Evolutionary conservation across 2,888 invertebrate species (phyloP).

Genomic region (Chrysotoxum bicinctum): DNA sequence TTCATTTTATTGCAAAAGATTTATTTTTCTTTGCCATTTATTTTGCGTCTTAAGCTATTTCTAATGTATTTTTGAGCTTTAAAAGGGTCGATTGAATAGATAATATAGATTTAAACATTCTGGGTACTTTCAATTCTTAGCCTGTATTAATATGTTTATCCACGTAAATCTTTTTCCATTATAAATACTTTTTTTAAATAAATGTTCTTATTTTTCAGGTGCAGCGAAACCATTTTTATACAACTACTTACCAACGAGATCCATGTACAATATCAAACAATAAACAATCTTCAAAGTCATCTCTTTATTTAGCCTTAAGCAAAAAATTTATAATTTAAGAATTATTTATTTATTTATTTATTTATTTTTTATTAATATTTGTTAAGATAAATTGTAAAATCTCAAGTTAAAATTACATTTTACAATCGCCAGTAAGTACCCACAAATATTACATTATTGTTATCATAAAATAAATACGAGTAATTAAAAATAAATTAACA

Average conservation of each 20-base stretch:
- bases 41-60: too few species aligned
- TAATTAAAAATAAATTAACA: constrained; percentile 53
- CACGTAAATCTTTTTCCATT: too few species aligned
- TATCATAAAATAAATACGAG: constrained; percentile 7
- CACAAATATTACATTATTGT: constrained; percentile 22
- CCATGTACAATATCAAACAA: constrained; percentile 52
- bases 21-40: too few species aligned
- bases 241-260: constrained; percentile 45
- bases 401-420: constrained; percentile 14
- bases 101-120: too few species aligned
- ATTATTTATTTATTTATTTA: constrained; percentile 37
- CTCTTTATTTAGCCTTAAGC: not conserved
- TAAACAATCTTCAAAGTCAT: constrained; percentile 41
- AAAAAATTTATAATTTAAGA: not conserved
- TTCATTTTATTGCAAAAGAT: too few species aligned
- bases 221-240: constrained; percentile 60
- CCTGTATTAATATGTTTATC: too few species aligned
- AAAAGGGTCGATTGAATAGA: not conserved
- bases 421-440: constrained; percentile 47
- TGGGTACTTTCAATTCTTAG: too few species aligned
- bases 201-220: constrained; percentile 30
- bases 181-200: too few species aligned
- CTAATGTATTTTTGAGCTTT: too few species aligned
- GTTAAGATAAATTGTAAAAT: constrained; percentile 1
- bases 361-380: constrained; percentile 54